Conservation (phyloP, 2,888 invertebrate genomes). For the Ptychoptera albimana region DNA sequence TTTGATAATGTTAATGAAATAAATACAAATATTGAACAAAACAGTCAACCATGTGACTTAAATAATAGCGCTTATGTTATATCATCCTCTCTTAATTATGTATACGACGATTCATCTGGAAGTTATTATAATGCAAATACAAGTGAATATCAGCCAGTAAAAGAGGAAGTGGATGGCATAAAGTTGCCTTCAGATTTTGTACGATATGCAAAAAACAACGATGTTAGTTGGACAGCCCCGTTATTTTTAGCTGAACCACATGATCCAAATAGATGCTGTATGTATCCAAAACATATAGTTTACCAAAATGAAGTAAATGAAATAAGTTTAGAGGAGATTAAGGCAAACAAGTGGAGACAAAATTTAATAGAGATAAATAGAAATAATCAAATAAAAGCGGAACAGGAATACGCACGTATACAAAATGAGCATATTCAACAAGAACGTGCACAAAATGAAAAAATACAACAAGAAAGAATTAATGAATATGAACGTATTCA, state of each 20-base stretch:
- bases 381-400: conserved; percentile 1
- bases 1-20: not conserved
- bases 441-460: conserved; percentile 1
- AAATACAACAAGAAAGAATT: conserved; percentile 1
- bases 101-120: conserved; percentile 8
- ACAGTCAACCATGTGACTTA: conserved; percentile 9
- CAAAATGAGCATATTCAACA: conserved; percentile 1
- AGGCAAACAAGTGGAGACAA: conserved; percentile 18
- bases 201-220: conserved; percentile 23
- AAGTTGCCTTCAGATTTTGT: conserved; percentile 25
- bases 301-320: conserved; percentile 26
- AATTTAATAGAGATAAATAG: conserved; percentile 6
- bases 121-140: conserved; percentile 1
- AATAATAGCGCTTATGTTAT: conserved; percentile 13
- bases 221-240: conserved; percentile 29
- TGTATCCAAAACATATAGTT: conserved; percentile 25
- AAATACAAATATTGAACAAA: not conserved
- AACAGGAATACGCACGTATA: not conserved
- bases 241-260: conserved; percentile 28
- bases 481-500: conserved; percentile 2
- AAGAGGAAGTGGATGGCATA: conserved; percentile 7
- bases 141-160: not conserved
- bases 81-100: conserved; percentile 12
- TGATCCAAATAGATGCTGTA: conserved; percentile 25
- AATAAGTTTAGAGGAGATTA: conserved; percentile 28